phyloP scores from a whole-genome alignment of 1,140 invertebrate genomes.

The Trialeurodes vaporariorum region DNA sequence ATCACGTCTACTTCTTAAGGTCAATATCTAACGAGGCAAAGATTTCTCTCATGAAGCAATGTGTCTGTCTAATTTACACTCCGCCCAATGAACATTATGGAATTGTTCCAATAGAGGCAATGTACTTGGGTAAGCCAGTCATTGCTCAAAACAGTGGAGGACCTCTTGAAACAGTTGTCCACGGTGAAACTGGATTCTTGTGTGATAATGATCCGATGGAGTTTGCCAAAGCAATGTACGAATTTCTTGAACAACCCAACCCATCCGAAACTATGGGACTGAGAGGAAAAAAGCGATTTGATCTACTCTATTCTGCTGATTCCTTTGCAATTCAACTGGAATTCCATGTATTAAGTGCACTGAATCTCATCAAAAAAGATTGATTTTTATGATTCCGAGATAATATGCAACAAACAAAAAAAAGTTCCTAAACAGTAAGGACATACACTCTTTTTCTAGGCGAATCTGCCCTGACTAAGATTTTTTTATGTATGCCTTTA shows the following conservation, averaged over 20 bases:
- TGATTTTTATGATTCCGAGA: too few relatives aligned
- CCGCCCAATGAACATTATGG: conserved; percentile 98
- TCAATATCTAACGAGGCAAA: conserved; percentile 80
- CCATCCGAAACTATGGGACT: conserved; percentile 48
- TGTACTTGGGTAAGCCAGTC: conserved; percentile 87
- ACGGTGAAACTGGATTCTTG: conserved; percentile 83
- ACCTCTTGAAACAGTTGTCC: conserved; percentile 81
- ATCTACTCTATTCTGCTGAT: conserved; percentile 66
- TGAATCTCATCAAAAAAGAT: too few relatives aligned
- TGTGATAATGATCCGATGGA: conserved; percentile 50
- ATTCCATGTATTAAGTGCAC: not conserved
- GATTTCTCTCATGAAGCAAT: conserved; percentile 58
- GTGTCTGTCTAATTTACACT: conserved; percentile 81
- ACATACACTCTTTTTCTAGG: too few relatives aligned
- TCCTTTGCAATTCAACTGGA: conserved; percentile 57
- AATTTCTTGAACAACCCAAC: conserved; percentile 35
- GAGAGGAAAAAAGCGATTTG: conserved; percentile 54
- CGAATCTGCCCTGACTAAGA: too few relatives aligned
- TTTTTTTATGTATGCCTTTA: too few relatives aligned
- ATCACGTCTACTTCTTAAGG: conserved; percentile 70
- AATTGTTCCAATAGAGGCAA: conserved; percentile 97
- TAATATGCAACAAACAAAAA: too few relatives aligned
- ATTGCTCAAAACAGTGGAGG: conserved; percentile 93
- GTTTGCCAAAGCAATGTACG: conserved; percentile 68
- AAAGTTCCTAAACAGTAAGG: too few relatives aligned